These are phyloP conservation scores for Diachasma alloeum DNA, from an alignment of 1,140 invertebrate species.

Conservation along the genomic window DNA sequence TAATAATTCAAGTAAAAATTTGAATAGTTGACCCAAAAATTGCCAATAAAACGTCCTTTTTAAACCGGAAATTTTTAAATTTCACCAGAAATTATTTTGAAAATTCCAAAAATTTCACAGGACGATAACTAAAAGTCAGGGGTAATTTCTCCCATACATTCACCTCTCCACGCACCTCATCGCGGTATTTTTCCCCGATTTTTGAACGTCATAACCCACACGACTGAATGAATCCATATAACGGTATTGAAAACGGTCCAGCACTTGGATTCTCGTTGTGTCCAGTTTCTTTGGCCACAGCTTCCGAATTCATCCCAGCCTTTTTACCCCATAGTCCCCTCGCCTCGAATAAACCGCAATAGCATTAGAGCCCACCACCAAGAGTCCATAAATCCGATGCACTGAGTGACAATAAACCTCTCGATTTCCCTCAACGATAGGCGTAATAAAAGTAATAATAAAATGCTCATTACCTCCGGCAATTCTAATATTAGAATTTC, in stretches of 20 bases:
- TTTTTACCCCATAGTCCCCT: neutral
- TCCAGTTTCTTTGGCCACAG: conserved; percentile 35
- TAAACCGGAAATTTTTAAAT: too few species aligned
- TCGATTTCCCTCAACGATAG: neutral
- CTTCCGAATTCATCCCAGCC: conserved; percentile 32
- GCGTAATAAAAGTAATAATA: neutral
- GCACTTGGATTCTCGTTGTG: conserved; percentile 14
- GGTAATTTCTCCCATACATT: neutral
- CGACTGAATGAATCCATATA: conserved; percentile 49
- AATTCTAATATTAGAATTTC: too few species aligned
- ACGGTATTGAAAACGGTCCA: conserved; percentile 56
- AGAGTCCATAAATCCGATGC: neutral
- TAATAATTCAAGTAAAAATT: too few species aligned
- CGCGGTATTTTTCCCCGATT: neutral
- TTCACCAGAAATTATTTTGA: too few species aligned
- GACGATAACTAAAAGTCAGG: too few species aligned
- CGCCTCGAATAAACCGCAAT: neutral
- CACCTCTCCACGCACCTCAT: neutral
- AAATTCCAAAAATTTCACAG: too few species aligned
- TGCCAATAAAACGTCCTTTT: too few species aligned
- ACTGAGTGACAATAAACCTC: neutral
- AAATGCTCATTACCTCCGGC: neutral
- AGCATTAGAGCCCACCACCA: neutral
- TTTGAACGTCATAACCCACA: neutral
- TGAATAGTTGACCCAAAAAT: too few species aligned